A percentile compares a stretch with the other conserved stretches of the same genome.
Evolutionary conservation across 1,140 invertebrate genomes (phyloP).

Genomic region (Euborellia annulipes): DNA sequence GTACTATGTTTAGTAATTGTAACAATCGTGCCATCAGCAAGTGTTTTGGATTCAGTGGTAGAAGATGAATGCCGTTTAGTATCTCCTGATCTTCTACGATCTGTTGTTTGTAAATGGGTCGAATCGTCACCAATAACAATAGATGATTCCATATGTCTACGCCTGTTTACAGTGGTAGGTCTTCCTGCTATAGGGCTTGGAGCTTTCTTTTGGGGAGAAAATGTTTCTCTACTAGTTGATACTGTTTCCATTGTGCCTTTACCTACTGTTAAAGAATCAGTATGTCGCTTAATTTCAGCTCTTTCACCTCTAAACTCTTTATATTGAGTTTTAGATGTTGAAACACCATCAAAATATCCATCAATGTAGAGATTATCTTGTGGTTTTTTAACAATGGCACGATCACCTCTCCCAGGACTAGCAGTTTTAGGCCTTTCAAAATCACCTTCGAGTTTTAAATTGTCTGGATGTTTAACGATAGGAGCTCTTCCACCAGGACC

Average conservation of each 20-base stretch:
- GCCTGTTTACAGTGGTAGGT: slow-evolving; percentile 24
- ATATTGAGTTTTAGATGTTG: slow-evolving; percentile 30
- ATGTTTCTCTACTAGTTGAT: slow-evolving; percentile 33
- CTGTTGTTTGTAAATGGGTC: slow-evolving; percentile 34
- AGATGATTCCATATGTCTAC: slow-evolving; percentile 42
- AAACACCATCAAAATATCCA: slow-evolving; percentile 31
- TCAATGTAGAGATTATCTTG: slow-evolving; percentile 33
- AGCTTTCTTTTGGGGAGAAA: slow-evolving; percentile 26
- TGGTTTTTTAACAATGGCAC: slow-evolving; percentile 22
- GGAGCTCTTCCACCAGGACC: slow-evolving; percentile 17
- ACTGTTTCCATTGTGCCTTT: slow-evolving; percentile 33
- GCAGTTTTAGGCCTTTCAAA: slow-evolving; percentile 25
- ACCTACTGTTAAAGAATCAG: slow-evolving; percentile 34
- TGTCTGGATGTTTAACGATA: slow-evolving; percentile 32
- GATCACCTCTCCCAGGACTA: slow-evolving; percentile 14
- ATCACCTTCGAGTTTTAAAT: slow-evolving; percentile 34
- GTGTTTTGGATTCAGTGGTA: slow-evolving; percentile 27
- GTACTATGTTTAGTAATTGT: slow-evolving; percentile 33
- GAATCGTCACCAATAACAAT: slow-evolving; percentile 42
- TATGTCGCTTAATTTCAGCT: slow-evolving; percentile 34
- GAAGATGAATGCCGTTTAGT: slow-evolving; percentile 22
- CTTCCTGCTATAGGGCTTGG: slow-evolving; percentile 13
- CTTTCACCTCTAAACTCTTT: slow-evolving; percentile 33
- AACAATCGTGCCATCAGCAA: slow-evolving; percentile 34
- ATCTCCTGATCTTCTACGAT: slow-evolving; percentile 11